Conservation (phyloP, 2,797 vertebrate genomes). For the Uromys caudimaculatus region DNA sequence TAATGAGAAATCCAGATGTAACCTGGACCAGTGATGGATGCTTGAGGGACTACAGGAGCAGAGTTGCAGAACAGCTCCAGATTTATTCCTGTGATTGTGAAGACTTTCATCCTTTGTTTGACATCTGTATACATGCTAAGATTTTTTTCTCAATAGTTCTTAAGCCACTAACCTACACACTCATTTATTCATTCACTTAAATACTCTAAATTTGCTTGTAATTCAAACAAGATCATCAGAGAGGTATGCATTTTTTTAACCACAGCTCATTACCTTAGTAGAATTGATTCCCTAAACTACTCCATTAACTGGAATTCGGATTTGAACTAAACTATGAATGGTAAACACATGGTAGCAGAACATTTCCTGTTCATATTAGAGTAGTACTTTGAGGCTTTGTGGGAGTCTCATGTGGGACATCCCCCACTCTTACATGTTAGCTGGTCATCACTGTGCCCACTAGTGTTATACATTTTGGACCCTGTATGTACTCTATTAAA, state of each 20-base stretch:
- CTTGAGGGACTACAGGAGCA: background rate
- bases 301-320: background rate
- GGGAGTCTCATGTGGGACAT: background rate
- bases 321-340: background rate
- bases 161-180: background rate
- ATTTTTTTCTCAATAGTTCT: background rate
- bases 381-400: background rate
- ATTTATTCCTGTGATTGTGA: accelerated
- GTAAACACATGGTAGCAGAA: background rate
- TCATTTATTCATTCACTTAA: background rate
- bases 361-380: constrained; percentile 13
- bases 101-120: background rate
- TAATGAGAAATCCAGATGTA: background rate
- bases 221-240: background rate
- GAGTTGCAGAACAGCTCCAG: background rate
- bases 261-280: background rate
- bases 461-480: background rate
- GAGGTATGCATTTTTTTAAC: background rate
- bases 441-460: background rate
- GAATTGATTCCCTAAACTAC: background rate
- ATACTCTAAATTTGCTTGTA: background rate
- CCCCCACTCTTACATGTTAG: background rate
- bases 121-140: background rate
- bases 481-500: background rate
- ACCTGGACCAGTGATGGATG: background rate